phyloP scores from a whole-genome alignment of 2,797 vertebrate species.

The Pangasius sanitwongsei region DNA sequence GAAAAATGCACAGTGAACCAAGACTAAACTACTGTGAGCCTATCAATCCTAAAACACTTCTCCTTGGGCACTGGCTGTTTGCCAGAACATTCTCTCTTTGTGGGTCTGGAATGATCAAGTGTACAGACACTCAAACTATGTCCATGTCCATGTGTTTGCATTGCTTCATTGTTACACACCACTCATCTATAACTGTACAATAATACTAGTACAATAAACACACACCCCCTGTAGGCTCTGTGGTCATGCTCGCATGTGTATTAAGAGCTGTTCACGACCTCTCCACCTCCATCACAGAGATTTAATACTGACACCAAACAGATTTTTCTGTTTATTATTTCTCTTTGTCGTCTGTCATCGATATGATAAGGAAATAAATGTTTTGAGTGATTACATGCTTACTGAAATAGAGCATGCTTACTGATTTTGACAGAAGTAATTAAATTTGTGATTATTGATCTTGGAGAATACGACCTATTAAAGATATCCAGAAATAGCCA shows the following conservation, averaged over 20 bases:
- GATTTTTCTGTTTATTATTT: too few relatives aligned
- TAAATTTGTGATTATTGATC: not conserved
- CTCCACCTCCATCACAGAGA: not conserved
- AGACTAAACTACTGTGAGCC: not conserved
- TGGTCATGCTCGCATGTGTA: not conserved
- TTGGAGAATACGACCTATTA: not conserved
- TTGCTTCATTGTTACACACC: not conserved
- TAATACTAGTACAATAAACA: not conserved
- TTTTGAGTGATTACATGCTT: not conserved
- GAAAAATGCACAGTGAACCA: slow-evolving; percentile 14
- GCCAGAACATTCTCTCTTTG: not conserved
- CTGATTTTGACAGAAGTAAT: not conserved
- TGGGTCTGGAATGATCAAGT: not conserved
- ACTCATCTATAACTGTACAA: not conserved
- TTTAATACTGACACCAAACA: not conserved
- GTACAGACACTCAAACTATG: not conserved
- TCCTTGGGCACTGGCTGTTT: not conserved
- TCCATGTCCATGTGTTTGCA: too few relatives aligned
- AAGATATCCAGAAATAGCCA: not conserved
- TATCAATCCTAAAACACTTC: not conserved
- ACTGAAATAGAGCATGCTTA: not conserved
- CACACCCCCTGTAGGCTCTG: not conserved
- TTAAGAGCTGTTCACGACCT: not conserved
- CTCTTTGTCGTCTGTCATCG: not conserved
- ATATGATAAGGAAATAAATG: not conserved